Base-by-base conservation (phyloP, 2,113 vertebrate species). In the Pangasianodon gigas region DNA sequence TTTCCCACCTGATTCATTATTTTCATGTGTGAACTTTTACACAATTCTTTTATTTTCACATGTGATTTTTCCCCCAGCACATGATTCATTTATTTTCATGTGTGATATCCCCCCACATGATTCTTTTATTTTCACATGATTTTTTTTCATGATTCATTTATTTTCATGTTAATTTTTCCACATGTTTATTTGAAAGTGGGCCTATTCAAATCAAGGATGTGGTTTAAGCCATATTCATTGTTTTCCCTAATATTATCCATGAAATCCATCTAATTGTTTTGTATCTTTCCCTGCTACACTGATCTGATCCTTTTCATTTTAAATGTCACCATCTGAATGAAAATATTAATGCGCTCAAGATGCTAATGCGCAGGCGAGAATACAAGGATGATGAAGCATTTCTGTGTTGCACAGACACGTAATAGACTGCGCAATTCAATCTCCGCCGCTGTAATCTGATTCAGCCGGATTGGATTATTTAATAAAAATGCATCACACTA, bases 11-110 rank as follows among this genome's bases (percentile, higher is more conserved):
- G 58, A 80, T 29, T 69, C 6, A 65, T 2, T 92, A 90, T 90
- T 93, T 92, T 6, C 84, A 87, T 89, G 86, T 87, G 37, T 89
- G 96, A 0, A 96, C 96, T 89, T 97, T 96, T 94, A 96, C 96
- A 95, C 96, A 26, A 96, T 89, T 83, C 51, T 54, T 83, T 71
- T 46, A 54, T 95, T 97, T 97, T 94, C 95, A 97, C 96, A n/a
- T n/a, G 96, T 97, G 94, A 97, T 96, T 97, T 93, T 93, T 56
- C 84, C 62, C 37, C 10, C 0, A 4, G 0, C 77, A 75, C 75
- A 86, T 85, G 56, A 88, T 37, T 56, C 3, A 54, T 81, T 79
- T 56, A 56, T 41, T 85, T 81, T 51, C 13, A 58, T 88, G 26
- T n/a, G 6, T 62, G 29, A 67, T 26, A 10, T 29, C 8, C 26